Evolutionary conservation across 2,113 vertebrate species (phyloP).

Genomic region (Pelmatolapia mariae): DNA sequence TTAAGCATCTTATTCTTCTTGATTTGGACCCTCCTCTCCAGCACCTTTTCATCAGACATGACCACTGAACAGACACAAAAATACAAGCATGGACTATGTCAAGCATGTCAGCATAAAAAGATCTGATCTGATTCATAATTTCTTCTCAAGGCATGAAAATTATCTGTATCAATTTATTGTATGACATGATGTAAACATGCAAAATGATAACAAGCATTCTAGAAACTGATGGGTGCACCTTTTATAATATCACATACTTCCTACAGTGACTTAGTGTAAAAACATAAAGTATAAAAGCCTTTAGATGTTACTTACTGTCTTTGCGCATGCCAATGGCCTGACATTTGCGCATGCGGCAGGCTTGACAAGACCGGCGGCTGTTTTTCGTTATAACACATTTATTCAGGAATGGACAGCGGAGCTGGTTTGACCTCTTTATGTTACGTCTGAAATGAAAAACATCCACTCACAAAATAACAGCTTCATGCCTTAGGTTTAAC

Average conservation of each 20-base stretch:
- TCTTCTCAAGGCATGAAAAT: not conserved
- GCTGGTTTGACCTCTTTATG: conserved; percentile 24
- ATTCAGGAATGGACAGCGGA: conserved; percentile 10
- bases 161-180: not conserved
- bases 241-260: not conserved
- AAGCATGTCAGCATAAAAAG: not conserved
- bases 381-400: conserved; percentile 44
- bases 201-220: not conserved
- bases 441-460: conserved; percentile 23
- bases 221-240: not conserved
- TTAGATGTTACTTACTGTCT: conserved; percentile 30
- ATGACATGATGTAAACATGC: not conserved
- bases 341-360: conserved; percentile 47
- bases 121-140: not conserved
- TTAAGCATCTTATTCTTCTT: conserved; percentile 12
- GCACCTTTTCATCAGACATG: conserved; percentile 39
- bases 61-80: conserved; percentile 25
- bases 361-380: conserved; percentile 38
- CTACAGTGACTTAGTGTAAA: not conserved
- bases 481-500: not conserved
- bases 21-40: conserved; percentile 17
- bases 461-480: not conserved
- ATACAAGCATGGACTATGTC: not conserved
- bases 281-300: not conserved
- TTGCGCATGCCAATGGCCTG: conserved; percentile 33